Base-by-base conservation (phyloP, 2,888 invertebrate species). In the Nomada flava region DNA sequence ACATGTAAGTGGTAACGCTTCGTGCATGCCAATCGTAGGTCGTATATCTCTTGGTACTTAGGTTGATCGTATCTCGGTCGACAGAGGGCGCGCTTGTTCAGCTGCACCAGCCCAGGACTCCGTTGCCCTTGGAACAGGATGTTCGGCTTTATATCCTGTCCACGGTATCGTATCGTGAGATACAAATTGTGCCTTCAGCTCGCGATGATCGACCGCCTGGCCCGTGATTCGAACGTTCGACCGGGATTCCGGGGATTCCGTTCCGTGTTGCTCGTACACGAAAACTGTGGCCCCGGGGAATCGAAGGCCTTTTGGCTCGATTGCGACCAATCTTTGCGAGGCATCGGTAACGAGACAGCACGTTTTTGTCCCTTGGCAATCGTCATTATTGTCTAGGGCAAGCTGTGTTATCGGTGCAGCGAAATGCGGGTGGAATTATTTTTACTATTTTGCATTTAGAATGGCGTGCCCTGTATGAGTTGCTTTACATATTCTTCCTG, bases 1-100 rank as follows among this genome's bases (percentile, higher is more conserved):
- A 88, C 88, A 86, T 85, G 88, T 86, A 90, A 90, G 89, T 88
- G 89, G 89, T 85, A 89, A 90, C 88, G 89, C 86, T 90, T 81
- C 79, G 90, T 90, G 89, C 90, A 90, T 90, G 90, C 90, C 89
- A 89, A 90, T 90, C 90, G 89, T 90, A 85, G 86, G 85, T 73
- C 88, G 89, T 90, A 90, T 89, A 90, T 90, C 89, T 90, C 87
- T 60, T 76, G 86, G 88, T 86, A 88, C 88, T 88, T 89, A 86
- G 83, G 77, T 83, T 76, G 89, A 90, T 89, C 86, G 86, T 90
- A 90, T 90, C 89, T 90, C 74, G 75, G 75, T 74, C 81, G 85
- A 84, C 83, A 78, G 79, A 82, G 84, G 75, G 85, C 75, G 77
- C 82, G 82, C 82, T 84, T 79, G 84, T 78, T 85, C 83, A 70